Evolutionary conservation across 2,888 invertebrate genomes (phyloP), one percentile per base, ranked within the genome.

Genomic region (Drosophila mulleri): DNA sequence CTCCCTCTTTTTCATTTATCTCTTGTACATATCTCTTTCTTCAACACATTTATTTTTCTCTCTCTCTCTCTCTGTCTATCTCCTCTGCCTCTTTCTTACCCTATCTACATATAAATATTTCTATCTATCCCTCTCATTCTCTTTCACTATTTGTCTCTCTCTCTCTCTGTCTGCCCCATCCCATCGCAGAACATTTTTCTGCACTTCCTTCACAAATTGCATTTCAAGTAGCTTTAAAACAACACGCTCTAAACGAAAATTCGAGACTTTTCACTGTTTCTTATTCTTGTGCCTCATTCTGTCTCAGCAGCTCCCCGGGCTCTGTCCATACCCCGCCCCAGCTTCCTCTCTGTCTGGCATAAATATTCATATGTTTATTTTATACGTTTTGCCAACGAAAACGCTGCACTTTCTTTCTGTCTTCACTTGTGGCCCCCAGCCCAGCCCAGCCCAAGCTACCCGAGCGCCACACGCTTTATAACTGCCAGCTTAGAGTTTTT

Each of bases 311-410:
- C 50, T 20, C 50, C 14, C 23, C 52, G 23, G 16, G 4, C 23
- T 7, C 50, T 14, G 18, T 6, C 6, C 23, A n/a, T 37, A 8
- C 39, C 18, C 50, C 45, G 7, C 44, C 42, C 12, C 16, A 23
- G 11, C 35, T 8, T 18, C 16, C 16, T 41, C 32, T 32, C 41
- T 57, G 73, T 60, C 76, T 65, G 71, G 66, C 80, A 83, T 88
- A 75, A 88, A 88, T 88, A 84, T 88, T 83, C 80, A 82, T 88
- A 88, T 88, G 80, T 82, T 82, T 83, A 85, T 88, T 84, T 73
- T 70, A 85, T 79, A 67, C 64, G 48, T 26, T 66, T 52, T 62
- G 35, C 57, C 67, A 62, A 56, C 61, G 61, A 67, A 56, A 71
- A 65, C 35, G 57, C 41, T 66, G 61, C 57, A 47, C 57, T 72